Evolutionary conservation across 1,140 invertebrate genomes (phyloP), one percentile per base, ranked within the genome.

Genomic region (Hydropsyche tenuis): DNA sequence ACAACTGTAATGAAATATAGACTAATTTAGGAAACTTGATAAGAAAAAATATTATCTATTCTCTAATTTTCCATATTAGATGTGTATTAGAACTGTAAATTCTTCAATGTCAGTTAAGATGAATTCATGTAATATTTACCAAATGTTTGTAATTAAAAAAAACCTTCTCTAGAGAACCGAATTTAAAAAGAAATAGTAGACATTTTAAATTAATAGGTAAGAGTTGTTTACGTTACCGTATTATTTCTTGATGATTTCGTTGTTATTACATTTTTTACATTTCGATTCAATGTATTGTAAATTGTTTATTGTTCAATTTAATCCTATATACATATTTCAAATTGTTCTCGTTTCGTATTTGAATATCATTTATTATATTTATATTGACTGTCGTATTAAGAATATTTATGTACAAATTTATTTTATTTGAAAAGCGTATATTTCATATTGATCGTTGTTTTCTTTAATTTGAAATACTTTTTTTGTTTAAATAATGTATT

Each of bases 161-260:
- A 48, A 68, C n/a, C 81, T 80, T 81, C 81, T 81, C 81, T 81
- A 81, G 80, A 80, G 79, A 81, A 73, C 81, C 82, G 81, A 82
- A 83, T 82, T 83, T 81, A 80, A 78, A 78, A 79, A 71, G 71
- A 69, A 68, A 72, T 63, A 60, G 75, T 74, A 73, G 69, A 77
- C 68, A 70, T 70, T 48, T 68, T 68, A 68, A 68, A 48, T 68
- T 43, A 65, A 65, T 70, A 56, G 48, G 27, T 42, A 48, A 70
- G 68, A 12, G 43, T 65, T 70, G 23, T 56, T 70, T 70, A 70
- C 48, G 68, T 70, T 56, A 70, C 68, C 68, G 42, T 48, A 56
- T 45, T 30, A 48, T 70, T 56, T 70, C 23, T 70, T 56, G 46
- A n/a, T n/a, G n/a, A 68, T 51, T 68, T 48, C 20, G 45, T 68